Evolutionary conservation across 1,140 invertebrate species (phyloP), one percentile per base, ranked within the genome.

Genomic region (Pseudobourletiella spinata): DNA sequence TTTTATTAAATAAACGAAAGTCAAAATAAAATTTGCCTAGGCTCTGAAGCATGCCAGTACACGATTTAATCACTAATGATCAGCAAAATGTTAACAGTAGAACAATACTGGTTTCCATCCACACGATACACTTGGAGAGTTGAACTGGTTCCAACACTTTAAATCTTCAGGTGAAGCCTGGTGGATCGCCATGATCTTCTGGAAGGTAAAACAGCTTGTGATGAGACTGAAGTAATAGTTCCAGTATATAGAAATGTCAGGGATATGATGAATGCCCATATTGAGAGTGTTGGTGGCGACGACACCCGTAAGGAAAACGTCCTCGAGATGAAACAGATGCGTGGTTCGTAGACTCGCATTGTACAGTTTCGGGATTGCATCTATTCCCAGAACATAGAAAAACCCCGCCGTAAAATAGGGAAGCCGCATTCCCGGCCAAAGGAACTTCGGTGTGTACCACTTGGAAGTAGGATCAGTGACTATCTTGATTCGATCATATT

Each of bases 271-370:
- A 25, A 61, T 57, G 32, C 55, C 43, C 48, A 66, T 56, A 24
- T 57, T 57, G 2, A 61, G 22, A 2, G 42, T 60, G 2, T 32
- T 1, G 20, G 64, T 60, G 1, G 44, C 62, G 4, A 67, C 61
- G 32, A 70, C 57, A 20, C 89, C 91, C 4, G 89, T 93, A 16
- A 92, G 81, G 72, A 85, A 94, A 32, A 93, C 85, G 72, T 93
- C 91, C 73, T 94, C 91, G 20, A 91, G 72, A 71, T 90, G 86
- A 63, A 91, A 81, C 26, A 88, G 76, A n/a, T n/a, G n/a, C 6
- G 83, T 81, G 6, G 83, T 86, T 44, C 75, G 73, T 1, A 90
- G 71, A 1, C 88, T 84, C 3, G 83, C 80, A 24, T 81, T 72
- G 71, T 87, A 91, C 6, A 93, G 76, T 61, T 79, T 82, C 26